phyloP scores from a whole-genome alignment of 2,888 invertebrate genomes.

The Scaptomyza tumidula region DNA sequence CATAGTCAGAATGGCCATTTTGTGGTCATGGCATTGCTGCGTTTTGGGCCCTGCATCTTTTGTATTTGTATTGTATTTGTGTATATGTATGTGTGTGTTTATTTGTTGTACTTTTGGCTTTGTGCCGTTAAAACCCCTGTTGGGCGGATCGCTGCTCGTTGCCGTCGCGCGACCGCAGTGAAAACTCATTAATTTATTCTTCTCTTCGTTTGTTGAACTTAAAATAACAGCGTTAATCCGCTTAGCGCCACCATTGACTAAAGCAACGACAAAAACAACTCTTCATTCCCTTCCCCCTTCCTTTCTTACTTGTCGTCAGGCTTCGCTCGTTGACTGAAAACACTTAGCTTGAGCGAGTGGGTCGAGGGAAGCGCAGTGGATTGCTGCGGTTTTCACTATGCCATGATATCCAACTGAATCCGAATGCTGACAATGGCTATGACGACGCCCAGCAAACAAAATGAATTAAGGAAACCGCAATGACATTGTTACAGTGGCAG shows the following conservation, averaged over 20 bases:
- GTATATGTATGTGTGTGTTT: conserved; percentile 37
- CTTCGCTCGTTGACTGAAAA: conserved; percentile 24
- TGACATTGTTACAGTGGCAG: conserved; percentile 71
- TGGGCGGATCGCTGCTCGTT: background rate
- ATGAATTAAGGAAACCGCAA: conserved; percentile 80
- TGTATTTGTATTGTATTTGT: conserved; percentile 38
- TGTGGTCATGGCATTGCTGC: conserved; percentile 61
- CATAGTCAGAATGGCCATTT: conserved; percentile 51
- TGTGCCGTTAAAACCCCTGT: conserved; percentile 65
- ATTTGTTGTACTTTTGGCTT: conserved; percentile 69
- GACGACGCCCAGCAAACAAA: conserved; percentile 73
- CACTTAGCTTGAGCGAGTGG: background rate
- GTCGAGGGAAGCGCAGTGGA: background rate
- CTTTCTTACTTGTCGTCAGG: conserved; percentile 29
- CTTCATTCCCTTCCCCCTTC: background rate
- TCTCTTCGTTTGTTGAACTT: conserved; percentile 80
- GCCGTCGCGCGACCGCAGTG: conserved; percentile 67
- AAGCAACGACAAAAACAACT: conserved; percentile 56
- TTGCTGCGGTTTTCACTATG: conserved; percentile 54
- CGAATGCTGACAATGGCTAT: conserved; percentile 53
- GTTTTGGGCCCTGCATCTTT: conserved; percentile 34
- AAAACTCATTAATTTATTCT: conserved; percentile 83
- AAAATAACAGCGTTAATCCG: conserved; percentile 80
- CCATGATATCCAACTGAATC: conserved; percentile 51
- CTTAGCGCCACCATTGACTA: conserved; percentile 75